Evolutionary conservation across 2,888 invertebrate species (phyloP), one percentile per base, ranked within the genome.

Genomic region (Eubasilissa splendida): DNA sequence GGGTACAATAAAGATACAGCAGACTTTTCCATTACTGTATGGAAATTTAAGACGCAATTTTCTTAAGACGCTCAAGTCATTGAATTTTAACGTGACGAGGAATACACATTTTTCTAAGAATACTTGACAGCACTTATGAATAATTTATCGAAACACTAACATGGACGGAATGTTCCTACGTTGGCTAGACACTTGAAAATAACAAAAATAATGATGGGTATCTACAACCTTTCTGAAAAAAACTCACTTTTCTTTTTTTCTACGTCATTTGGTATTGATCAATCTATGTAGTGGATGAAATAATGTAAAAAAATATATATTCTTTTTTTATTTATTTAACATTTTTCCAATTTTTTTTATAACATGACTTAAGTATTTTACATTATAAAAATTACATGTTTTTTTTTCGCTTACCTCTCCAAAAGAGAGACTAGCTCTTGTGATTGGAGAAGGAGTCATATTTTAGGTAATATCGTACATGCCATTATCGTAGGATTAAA

Each of bases 121-220:
- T 42, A 54, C 76, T 76, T 54, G 31, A 54, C 76, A 54, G 54
- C 76, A 76, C 76, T 76, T 76, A 65, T 76, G 76, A 76, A 76
- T 76, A 76, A 53, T 76, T 42, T 50, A 65, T 76, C 33, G 3
- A 53, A 12, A 75, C 56, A 33, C 33, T 42, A 42, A 73, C 42
- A 68, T 68, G 10, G 9, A 50, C 12, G 71, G 11, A 54, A 54
- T 56, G 22, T 70, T 22, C 11, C n/a, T 60, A 14, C 8, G 14
- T n/a, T n/a, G 22, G 22, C 60, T 22, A 22, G 60, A 60, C 9
- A 8, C 60, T 60, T 60, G 14, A 60, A 3, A n/a, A n/a, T 8
- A 4, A 60, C 3, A n/a, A 60, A n/a, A 60, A 60, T n/a, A 22
- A 60, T 22, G 42, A 14, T 14, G 22, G n/a, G 60, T 60, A 60